Conservation (phyloP, 2,797 vertebrate genomes). For the Strix occidentalis region DNA sequence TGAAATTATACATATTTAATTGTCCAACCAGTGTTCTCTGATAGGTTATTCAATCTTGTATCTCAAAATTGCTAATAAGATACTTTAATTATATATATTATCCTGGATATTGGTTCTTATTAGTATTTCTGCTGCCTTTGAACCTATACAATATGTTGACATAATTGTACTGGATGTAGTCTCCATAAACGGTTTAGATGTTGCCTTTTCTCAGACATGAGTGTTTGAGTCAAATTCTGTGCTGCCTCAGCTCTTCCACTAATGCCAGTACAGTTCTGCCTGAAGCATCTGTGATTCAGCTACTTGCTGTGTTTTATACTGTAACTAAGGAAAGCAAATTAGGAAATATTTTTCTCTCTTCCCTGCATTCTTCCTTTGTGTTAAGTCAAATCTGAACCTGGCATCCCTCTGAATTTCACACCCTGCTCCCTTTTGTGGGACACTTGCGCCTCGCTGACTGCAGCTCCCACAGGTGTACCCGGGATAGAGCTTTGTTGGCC, state of each 20-base stretch:
- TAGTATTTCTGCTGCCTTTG: not conserved
- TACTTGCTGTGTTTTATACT: not conserved
- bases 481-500: not conserved
- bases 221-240: not conserved
- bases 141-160: not conserved
- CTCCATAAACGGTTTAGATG: not conserved
- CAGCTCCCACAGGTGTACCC: fast-evolving
- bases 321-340: not conserved
- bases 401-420: not conserved
- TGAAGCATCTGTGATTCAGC: not conserved
- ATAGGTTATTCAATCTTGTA: not conserved
- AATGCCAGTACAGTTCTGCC: not conserved
- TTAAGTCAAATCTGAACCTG: not conserved
- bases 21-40: not conserved
- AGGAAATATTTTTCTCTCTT: not conserved
- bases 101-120: not conserved
- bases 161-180: not conserved
- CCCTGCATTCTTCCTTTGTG: not conserved
- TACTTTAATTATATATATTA: not conserved
- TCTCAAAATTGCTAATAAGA: not conserved
- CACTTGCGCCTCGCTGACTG: not conserved
- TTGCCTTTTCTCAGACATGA: not conserved
- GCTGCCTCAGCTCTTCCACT: not conserved
- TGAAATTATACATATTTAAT: not conserved
- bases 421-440: not conserved